Evolutionary conservation across 1,140 invertebrate genomes (phyloP), one percentile per base, ranked within the genome.

Genomic region (Bombus sibiricus): DNA sequence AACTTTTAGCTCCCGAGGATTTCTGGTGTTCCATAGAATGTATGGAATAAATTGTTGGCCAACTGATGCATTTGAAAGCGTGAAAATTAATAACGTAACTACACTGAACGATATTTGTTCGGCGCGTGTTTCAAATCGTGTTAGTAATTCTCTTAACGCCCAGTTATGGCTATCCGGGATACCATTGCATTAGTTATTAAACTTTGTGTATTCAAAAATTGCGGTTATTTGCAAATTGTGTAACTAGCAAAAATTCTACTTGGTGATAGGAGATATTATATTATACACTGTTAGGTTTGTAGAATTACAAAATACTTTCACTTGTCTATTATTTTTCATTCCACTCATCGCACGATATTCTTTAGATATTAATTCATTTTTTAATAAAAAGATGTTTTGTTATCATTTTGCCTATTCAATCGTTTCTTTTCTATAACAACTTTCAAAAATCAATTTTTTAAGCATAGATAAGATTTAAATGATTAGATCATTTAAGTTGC

Each of bases 101-200:
- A 68, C 81, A 43, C 57, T 77, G 59, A 37, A 28, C 18, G 62
- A 79, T 57, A 78, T 82, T 82, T 73, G 22, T 86, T 85, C 78
- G 91, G 91, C 91, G 91, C 90, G 91, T 74, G 32, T 90, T 92
- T 92, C 84, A 90, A 92, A 92, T 85, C 53, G 39, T 39, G 34
- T 72, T 88, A 53, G 75, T n/a, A 47, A 62, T 41, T 34, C 72
- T 47, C 73, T 80, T 53, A 47, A 88, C 83, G 86, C 84, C 84
- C 80, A 81, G 83, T 88, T 81, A 86, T 77, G 78, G 47, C 73
- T 73, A 83, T 72, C 22, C 25, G n/a, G 6, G 66, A 64, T 22
- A 73, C 34, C 0, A 57, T 22, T 9, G 32, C 57, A 22, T 75
- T 68, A 74, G 71, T 59, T 68, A 57, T 68, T 57, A 43, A 57